Evolutionary conservation across 2,113 vertebrate species (phyloP).

Genomic region (Heterocephalus glaber): DNA sequence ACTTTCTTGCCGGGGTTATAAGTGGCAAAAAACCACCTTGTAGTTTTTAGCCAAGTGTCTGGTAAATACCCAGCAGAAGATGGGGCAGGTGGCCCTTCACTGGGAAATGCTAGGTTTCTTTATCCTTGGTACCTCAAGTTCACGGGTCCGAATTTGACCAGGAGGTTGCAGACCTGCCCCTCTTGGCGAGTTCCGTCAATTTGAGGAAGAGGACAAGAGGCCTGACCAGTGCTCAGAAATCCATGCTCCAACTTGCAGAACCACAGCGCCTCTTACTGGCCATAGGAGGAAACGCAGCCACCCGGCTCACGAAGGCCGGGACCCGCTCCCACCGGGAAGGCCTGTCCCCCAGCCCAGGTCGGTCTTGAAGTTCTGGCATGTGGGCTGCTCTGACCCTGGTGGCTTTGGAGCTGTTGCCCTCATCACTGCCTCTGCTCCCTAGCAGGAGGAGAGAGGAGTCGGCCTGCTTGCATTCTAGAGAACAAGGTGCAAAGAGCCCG

Average conservation of each 20-base stretch:
- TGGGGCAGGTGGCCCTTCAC: not conserved
- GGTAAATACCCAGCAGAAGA: not conserved
- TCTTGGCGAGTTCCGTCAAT: not conserved
- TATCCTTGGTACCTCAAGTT: not conserved
- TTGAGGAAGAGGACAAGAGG: not conserved
- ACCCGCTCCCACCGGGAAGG: not conserved
- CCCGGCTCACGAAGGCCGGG: rapidly evolving
- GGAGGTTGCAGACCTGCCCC: not conserved
- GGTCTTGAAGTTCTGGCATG: too few species aligned
- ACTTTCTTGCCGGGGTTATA: not conserved
- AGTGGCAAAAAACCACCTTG: not conserved
- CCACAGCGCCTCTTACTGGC: not conserved
- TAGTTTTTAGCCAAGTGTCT: not conserved
- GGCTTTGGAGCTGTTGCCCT: too few species aligned
- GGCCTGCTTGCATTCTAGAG: too few species aligned
- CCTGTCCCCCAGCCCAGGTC: too few species aligned
- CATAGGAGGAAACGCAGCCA: not conserved
- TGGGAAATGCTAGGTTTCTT: not conserved
- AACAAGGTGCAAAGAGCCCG: too few species aligned
- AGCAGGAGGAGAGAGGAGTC: too few species aligned
- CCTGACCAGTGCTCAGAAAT: not conserved
- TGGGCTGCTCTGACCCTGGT: too few species aligned
- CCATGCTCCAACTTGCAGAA: not conserved
- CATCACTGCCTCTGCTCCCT: too few species aligned
- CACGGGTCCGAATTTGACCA: not conserved